Base-by-base conservation (phyloP, 1,140 invertebrate genomes). In the Conus ventricosus region DNA sequence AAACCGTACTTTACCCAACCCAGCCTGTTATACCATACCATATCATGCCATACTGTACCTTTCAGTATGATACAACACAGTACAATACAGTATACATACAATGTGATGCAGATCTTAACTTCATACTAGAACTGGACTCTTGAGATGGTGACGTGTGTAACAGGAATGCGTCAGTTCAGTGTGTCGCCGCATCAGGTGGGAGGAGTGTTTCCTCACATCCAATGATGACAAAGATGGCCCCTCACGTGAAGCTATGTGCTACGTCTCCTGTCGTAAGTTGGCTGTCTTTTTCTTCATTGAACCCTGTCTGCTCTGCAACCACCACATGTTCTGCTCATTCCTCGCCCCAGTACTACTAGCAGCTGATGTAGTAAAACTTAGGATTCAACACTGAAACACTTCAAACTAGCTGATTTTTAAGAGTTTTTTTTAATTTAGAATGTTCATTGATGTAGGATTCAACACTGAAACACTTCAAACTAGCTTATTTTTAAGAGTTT, bases 191-290 rank as follows among this genome's bases (percentile, higher is more conserved):
- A 99, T 98, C 97, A 97, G 97, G 93, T 96, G 99, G 95, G 97
- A 97, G 76, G 98, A 99, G 94, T 99, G 99, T 94, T 99, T 99
- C 95, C 96, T 99, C n/a, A 98, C 98, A 5, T 98, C 98, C 81
- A 96, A 97, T 10, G 71, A 85, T 39, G 91, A 93, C 25, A 91
- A 91, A 23, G 92, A 92, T 25, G 90, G 89, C 60, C 89, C 91
- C 53, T 92, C 94, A 54, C 92, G 92, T 25, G 97, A 98, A 92
- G 97, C 98, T 93, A 96, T 99, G 84, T 99, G 99, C 95, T 98
- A 99, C 95, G 96, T 99, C 88, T 98, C 99, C 78, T 99, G 99
- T 95, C 89, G 91, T 92, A 89, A 89, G 89, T 81, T 76, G 10
- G 13, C 7, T 25, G 15, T 5, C 55, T 81, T 89, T 80, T 53